Conservation (phyloP, 2,113 vertebrate species). For the Penelope pileata region DNA sequence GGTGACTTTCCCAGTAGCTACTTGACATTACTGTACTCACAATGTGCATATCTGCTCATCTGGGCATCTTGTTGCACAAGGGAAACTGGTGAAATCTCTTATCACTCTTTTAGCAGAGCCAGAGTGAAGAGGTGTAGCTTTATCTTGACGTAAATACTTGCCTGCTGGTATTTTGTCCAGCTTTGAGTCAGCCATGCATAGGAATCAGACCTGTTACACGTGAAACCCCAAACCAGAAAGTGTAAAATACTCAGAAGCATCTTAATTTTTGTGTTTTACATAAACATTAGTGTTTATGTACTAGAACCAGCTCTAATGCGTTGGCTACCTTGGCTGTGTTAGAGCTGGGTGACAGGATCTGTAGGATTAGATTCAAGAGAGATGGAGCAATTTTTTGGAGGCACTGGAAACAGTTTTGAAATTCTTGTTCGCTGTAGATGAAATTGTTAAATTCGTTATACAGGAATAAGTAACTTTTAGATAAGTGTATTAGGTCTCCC, state of each 20-base stretch:
- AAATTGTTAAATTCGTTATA: constrained; percentile 54
- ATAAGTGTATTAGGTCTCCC: constrained; percentile 61
- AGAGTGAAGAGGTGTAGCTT: not conserved
- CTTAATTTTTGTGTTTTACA: not conserved
- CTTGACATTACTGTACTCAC: not conserved
- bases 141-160: not conserved
- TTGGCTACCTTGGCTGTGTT: no score
- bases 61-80: not conserved
- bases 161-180: not conserved
- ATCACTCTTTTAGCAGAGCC: not conserved
- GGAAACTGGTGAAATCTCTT: not conserved
- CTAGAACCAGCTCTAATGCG: no score
- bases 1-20: not conserved
- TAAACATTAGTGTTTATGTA: not conserved
- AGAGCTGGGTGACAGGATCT: not conserved
- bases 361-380: not conserved
- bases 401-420: not conserved
- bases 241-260: not conserved
- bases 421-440: constrained; percentile 46
- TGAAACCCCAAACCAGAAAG: not conserved
- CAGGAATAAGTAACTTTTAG: constrained; percentile 67
- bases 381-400: not conserved
- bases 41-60: not conserved
- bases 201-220: not conserved
- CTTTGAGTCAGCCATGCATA: not conserved